phyloP scores from a whole-genome alignment of 1,140 invertebrate genomes.

The Periplaneta americana region DNA sequence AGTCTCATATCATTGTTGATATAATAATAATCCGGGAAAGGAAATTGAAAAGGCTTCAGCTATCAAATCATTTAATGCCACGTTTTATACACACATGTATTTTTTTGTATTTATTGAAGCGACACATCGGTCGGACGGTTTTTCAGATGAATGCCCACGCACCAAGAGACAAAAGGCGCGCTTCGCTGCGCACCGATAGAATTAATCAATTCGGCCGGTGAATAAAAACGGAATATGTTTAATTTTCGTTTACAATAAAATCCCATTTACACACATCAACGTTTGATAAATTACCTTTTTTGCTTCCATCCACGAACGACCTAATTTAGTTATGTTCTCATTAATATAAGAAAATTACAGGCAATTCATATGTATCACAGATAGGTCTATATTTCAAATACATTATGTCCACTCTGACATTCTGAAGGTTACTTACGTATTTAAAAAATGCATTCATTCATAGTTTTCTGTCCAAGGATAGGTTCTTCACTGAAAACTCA shows the following conservation, averaged over 20 bases:
- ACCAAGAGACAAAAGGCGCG: background rate
- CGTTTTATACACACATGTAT: background rate
- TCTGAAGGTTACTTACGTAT: too few species aligned
- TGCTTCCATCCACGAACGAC: background rate
- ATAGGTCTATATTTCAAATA: too few species aligned
- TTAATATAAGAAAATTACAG: too few species aligned
- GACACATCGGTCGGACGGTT: background rate
- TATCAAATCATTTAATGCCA: background rate
- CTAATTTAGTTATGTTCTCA: background rate
- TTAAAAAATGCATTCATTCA: too few species aligned
- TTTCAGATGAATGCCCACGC: background rate
- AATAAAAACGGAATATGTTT: background rate
- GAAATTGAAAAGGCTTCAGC: background rate
- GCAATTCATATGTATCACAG: too few species aligned
- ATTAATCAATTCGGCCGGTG: background rate
- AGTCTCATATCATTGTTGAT: too few species aligned
- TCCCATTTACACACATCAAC: background rate
- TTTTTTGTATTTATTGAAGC: background rate
- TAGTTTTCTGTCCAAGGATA: too few species aligned
- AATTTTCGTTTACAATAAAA: background rate
- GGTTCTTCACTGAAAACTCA: too few species aligned
- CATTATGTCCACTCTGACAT: too few species aligned
- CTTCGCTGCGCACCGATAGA: background rate
- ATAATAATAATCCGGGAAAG: background rate
- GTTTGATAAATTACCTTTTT: background rate